Evolutionary conservation across 2,888 invertebrate genomes (phyloP), one percentile per base, ranked within the genome.

Genomic region (Tinea semifulvella): DNA sequence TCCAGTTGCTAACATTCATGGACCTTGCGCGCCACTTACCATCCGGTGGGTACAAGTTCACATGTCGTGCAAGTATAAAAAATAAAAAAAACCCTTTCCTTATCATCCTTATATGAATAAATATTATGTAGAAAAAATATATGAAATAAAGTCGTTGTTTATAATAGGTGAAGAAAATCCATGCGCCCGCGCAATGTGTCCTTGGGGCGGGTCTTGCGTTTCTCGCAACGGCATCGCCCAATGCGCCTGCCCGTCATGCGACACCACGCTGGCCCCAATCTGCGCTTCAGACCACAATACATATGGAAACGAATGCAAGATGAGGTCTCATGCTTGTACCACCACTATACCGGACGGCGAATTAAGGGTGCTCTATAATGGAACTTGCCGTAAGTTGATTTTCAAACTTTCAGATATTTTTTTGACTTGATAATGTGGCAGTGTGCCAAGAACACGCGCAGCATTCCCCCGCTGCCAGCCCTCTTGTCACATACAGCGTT

Each of bases 291-390:
- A 91, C 60, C 89, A 88, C 51, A 88, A 89, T 68, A 91, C 91
- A 0, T 92, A 92, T 59, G 84, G 90, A 46, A 93, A 91, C 62
- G 91, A 92, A 59, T 95, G 95, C 65, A 88, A 89, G 56, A 85
- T 94, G 69, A 83, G 89, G 36, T 88, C 90, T 72, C 88, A 91
- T 57, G 90, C 92, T 1, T 96, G 96, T 66, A 86, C 89, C 50
- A 81, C 87, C 13, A 77, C 88, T 48, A 84, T 88, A 54, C 79
- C 86, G 26, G 82, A 90, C 51, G 85, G 87, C 52, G 84, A 87
- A 48, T 82, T 87, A 44, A 79, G 72, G 46, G 84, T 86, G 7
- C 81, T 87, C 6, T 88, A 88, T 53, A 87, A 86, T 48, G 81
- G 76, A 48, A 74, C 81, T 11, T 82, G 82, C 50, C 80, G 82